phyloP scores from a whole-genome alignment of 2,888 invertebrate species.

The Sesamia inferens region DNA sequence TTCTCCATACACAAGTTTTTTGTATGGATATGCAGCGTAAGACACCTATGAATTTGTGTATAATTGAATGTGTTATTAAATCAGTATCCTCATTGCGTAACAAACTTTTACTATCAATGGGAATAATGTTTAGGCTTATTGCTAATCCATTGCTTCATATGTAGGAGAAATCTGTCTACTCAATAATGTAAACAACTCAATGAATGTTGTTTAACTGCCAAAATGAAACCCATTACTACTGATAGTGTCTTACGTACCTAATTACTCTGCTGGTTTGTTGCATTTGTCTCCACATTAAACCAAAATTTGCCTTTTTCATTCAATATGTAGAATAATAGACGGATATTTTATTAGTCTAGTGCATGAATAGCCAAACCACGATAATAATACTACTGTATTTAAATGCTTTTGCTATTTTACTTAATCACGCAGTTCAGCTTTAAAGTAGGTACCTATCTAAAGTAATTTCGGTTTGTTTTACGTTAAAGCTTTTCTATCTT shows the following conservation, averaged over 20 bases:
- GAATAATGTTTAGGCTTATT: too few species aligned
- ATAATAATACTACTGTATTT: neutral
- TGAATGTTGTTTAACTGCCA: too few species aligned
- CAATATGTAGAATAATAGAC: neutral
- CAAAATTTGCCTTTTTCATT: neutral
- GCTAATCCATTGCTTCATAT: too few species aligned
- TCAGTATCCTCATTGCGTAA: too few species aligned
- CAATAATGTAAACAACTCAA: too few species aligned
- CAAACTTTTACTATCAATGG: too few species aligned
- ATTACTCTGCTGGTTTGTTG: neutral
- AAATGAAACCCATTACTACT: too few species aligned
- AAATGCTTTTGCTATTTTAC: neutral
- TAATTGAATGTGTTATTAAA: conserved; percentile 6
- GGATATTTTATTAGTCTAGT: neutral
- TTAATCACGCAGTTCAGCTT: neutral
- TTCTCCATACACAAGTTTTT: conserved; percentile 30
- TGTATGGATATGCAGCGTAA: conserved; percentile 3
- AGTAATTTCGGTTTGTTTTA: neutral
- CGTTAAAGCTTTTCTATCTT: neutral
- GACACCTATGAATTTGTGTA: neutral
- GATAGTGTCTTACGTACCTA: too few species aligned
- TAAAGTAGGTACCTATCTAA: neutral
- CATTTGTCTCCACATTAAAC: neutral
- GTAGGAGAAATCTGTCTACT: too few species aligned
- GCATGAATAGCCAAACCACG: neutral